Evolutionary conservation across 2,797 vertebrate genomes (phyloP), one percentile per base, ranked within the genome.

Genomic region (Eupleurogrammus muticus): DNA sequence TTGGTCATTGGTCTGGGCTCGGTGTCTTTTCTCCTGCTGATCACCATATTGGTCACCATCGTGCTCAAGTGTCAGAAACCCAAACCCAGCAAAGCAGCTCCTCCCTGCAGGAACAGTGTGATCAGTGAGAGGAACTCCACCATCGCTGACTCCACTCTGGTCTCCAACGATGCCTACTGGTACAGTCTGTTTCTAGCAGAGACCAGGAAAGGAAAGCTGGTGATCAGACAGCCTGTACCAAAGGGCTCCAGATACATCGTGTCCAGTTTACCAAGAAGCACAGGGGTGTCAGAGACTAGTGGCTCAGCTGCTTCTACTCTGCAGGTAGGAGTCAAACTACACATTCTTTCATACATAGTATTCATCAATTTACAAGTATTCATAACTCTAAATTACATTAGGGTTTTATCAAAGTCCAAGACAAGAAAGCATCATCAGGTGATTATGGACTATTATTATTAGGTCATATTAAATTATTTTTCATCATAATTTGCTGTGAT

Each of bases 181-280:
- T 86, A 88, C 78, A 88, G 87, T 58, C 19, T 88, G 82, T 86
- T 89, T 75, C 76, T 89, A 34, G 82, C 82, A 32, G 84, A 88
- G 81, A 86, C 87, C 57, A 81, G 87, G 75, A 89, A 89, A 80
- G 87, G 85, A 67, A 89, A 89, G 70, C 5, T 89, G 71, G 83
- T 89, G 36, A 78, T 87, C 5, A 85, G 87, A 82, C 87, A 87
- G 79, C 81, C 83, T 65, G 67, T 77, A 55, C 87, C 90, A 56
- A 92, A 90, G 70, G 86, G 89, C 17, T 68, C 83, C 62, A 86
- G 89, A 38, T 92, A 89, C 77, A 82, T 89, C 5, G 89, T 90
- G 67, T 92, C 87, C 70, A 90, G 89, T 68, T 13, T 90, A 60
- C 86, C 83, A 28, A 85, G 87, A 49, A 83, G 87, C 48, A 87